These are phyloP conservation scores for Tauraco hartlaubi DNA, from an alignment of 2,797 vertebrate species.

Conservation along the genomic window DNA sequence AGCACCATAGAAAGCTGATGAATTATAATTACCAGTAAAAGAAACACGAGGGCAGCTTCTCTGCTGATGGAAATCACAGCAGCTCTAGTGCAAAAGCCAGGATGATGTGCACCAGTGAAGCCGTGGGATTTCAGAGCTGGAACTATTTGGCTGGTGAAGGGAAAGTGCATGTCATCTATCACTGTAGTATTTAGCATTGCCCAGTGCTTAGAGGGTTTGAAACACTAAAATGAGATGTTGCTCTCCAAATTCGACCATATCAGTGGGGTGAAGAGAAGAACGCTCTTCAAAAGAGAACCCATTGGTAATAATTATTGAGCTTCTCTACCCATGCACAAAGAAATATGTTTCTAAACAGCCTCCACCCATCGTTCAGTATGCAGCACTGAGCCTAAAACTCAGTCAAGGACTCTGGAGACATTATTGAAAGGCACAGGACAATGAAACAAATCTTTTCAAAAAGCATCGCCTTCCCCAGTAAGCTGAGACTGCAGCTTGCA, in stretches of 20 bases:
- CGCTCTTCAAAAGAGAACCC: neutral
- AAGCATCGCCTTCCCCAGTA: neutral
- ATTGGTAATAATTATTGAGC: neutral
- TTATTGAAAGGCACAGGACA: neutral
- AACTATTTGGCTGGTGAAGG: neutral
- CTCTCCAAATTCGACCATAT: neutral
- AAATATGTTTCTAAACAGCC: neutral
- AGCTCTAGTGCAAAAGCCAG: neutral
- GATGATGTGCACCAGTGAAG: neutral
- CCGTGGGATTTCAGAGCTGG: neutral
- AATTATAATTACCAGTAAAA: conserved; percentile 29
- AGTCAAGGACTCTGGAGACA: neutral
- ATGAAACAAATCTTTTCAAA: neutral
- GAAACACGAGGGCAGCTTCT: conserved; percentile 25
- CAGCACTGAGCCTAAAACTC: neutral
- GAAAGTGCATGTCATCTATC: neutral
- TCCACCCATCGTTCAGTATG: neutral
- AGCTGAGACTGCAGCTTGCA: neutral
- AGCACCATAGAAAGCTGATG: conserved; percentile 45
- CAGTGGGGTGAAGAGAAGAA: neutral
- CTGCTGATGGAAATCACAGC: neutral
- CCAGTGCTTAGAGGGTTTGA: neutral
- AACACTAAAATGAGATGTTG: neutral
- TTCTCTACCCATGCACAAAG: neutral
- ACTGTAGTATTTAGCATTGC: neutral